Conservation (phyloP, 2,113 vertebrate species). For the Pyxicephalus adspersus region DNA sequence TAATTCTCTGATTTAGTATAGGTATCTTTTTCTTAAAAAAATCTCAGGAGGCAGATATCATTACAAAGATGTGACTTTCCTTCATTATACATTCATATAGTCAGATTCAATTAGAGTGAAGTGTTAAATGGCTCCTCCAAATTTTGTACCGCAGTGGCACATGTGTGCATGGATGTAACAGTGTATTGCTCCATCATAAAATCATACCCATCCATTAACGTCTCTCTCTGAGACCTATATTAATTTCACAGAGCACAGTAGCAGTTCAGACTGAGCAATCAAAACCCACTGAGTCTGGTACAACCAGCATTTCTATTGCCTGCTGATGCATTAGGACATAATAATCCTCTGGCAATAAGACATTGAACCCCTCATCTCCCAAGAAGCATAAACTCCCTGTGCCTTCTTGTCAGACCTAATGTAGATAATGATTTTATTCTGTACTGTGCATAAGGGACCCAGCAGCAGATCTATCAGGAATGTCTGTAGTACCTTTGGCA, state of each 20-base stretch:
- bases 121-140: too few relatives aligned
- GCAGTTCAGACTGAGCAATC: conserved; percentile 22
- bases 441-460: background rate
- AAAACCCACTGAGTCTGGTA: conserved; percentile 19
- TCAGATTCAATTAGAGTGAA: too few relatives aligned
- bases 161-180: background rate
- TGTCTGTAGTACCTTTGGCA: background rate
- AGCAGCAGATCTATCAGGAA: background rate
- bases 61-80: too few relatives aligned
- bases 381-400: background rate
- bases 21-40: too few relatives aligned
- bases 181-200: background rate
- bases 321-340: conserved; percentile 20
- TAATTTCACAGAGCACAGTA: conserved; percentile 17
- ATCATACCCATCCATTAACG: background rate
- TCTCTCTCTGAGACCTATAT: conserved; percentile 31
- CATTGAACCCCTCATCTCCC: background rate
- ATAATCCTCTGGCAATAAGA: conserved; percentile 26
- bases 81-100: too few relatives aligned
- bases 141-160: background rate
- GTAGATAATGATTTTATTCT: conserved; percentile 25
- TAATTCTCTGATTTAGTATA: too few relatives aligned
- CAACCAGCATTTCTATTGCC: conserved; percentile 8
- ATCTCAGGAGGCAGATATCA: too few relatives aligned
- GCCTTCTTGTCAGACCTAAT: background rate